Evolutionary conservation across 2,888 invertebrate species (phyloP).

Genomic region (Agrochola litura): DNA sequence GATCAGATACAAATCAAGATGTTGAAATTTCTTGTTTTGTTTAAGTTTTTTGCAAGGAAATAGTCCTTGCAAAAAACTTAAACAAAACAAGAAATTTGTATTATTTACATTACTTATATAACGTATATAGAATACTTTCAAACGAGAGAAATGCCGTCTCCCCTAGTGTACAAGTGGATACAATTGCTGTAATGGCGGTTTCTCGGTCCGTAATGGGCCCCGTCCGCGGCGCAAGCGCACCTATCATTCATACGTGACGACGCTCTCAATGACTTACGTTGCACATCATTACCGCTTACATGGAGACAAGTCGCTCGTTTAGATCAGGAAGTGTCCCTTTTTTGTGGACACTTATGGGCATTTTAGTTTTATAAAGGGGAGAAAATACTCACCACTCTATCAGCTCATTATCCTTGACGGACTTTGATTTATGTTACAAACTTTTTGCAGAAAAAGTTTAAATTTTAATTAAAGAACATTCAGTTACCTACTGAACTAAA

Average conservation of each 20-base stretch:
- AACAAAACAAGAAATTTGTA: conserved; percentile 5
- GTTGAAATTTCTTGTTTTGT: too few species aligned
- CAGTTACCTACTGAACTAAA: not conserved
- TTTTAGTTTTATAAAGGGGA: conserved; percentile 55
- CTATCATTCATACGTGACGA: conserved; percentile 75
- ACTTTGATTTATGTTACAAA: conserved; percentile 38
- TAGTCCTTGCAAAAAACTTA: conserved; percentile 7
- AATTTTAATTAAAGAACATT: not conserved
- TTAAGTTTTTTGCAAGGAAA: too few species aligned
- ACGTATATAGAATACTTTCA: conserved; percentile 36
- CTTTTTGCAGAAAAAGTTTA: conserved; percentile 6
- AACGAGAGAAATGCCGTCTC: conserved; percentile 61
- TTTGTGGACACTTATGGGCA: conserved; percentile 57
- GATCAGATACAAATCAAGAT: conserved; percentile 28
- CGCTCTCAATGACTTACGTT: conserved; percentile 70
- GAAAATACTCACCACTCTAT: conserved; percentile 51
- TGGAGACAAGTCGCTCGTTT: conserved; percentile 58
- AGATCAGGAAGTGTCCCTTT: conserved; percentile 60
- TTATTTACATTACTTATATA: conserved; percentile 7
- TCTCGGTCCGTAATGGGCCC: conserved; percentile 76
- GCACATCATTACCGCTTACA: conserved; percentile 66
- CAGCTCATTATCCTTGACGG: conserved; percentile 49
- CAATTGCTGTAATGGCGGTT: conserved; percentile 76
- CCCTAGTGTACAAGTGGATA: conserved; percentile 61
- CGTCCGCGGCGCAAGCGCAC: conserved; percentile 70